Conservation (phyloP, 2,113 vertebrate species). For the Caracal caracal region DNA sequence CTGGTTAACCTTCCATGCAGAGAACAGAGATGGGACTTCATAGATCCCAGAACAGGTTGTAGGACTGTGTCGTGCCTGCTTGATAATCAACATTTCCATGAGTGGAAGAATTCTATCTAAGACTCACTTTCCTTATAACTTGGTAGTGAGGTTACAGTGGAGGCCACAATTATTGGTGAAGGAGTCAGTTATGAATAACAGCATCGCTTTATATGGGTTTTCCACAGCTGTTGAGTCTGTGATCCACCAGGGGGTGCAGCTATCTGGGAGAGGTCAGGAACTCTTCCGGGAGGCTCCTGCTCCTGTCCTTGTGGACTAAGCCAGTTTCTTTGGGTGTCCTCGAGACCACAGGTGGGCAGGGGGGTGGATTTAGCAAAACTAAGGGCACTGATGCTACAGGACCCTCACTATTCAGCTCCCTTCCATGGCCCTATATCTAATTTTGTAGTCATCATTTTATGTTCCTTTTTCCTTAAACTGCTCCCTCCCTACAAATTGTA, state of each 20-base stretch:
- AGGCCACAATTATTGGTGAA: neutral
- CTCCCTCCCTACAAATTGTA: neutral
- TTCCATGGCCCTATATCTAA: neutral
- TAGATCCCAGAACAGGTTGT: neutral
- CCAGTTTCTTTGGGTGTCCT: neutral
- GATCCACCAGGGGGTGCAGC: neutral
- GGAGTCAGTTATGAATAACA: neutral
- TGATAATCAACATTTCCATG: neutral
- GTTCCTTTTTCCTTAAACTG: neutral
- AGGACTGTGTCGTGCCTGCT: neutral
- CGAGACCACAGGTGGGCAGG: neutral
- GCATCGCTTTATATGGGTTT: neutral
- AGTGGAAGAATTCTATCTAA: neutral
- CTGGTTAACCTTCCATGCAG: neutral
- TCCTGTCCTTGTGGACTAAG: neutral
- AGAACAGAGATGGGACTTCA: neutral
- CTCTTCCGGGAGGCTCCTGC: neutral
- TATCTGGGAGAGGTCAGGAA: neutral
- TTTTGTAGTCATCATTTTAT: slow-evolving; percentile 18
- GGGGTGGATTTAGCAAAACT: neutral
- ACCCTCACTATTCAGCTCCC: neutral
- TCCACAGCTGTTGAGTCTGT: neutral
- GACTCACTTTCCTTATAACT: neutral
- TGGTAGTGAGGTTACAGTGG: neutral
- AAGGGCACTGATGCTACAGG: neutral